Base-by-base conservation (phyloP, 2,888 invertebrate genomes). In the Ceratothoa steindachneri region DNA sequence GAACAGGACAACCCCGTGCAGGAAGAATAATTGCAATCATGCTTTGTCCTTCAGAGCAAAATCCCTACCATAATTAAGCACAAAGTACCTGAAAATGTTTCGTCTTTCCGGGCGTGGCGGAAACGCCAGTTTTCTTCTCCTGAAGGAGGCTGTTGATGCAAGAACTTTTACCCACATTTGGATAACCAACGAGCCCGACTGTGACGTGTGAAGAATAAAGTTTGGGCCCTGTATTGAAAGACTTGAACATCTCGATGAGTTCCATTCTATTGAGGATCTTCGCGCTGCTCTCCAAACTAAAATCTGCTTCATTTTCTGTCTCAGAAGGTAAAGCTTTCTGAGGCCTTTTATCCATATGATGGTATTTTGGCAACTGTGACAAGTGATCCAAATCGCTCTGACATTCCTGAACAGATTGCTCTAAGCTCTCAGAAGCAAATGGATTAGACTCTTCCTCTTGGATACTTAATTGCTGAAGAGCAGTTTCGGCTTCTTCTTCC, bases 91-190 rank as follows among this genome's bases (percentile, higher is more conserved):
- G 89, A 82, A 98, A 95, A 85, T 99, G 98, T 81, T 98, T 95
- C 0, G 99, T 99, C 87, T 98, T 97, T 2, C 99, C 99, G 0
- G 99, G 99, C 77, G 98, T 99, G 0, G 97, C 93, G 0, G 98
- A 98, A 0, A 99, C 98, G 0, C 97, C 93, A 0, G 87, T 87
- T 82, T 87, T 87, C 83, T 89, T 98, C 31, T 88, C 88, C 80
- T 90, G 89, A 85, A 98, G 87, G 66, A 99, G 84, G 22, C 95
- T 89, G 87, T 99, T 99, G 75, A 99, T 97, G 7, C 98, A 96
- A 77, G 98, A 98, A 85, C 97, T 98, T 85, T 99, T 99, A n/a
- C 99, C 99, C 0, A 99, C 99, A 87, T 99, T 99, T 0, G 99
- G 99, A 86, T 99, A 99, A 0, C 99, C 99, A 74, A 99, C 97